A percentile compares a stretch with the other conserved stretches of the same genome.
Evolutionary conservation across 1,140 invertebrate genomes (phyloP).

Genomic region (Drosophila kohkoa): DNA sequence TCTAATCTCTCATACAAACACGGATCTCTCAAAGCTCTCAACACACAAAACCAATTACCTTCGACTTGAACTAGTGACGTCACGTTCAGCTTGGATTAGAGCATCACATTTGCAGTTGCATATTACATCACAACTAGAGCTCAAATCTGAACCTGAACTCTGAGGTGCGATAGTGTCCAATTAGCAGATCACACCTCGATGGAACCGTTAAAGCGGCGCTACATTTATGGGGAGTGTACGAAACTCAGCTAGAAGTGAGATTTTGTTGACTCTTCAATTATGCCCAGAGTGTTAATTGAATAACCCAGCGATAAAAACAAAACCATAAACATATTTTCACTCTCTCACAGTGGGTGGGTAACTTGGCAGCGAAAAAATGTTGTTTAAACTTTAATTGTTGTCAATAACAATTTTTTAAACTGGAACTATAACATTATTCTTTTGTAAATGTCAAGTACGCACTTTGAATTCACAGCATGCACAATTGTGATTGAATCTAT

Average conservation of each 20-base stretch:
- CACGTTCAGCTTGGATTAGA: constrained; percentile 31
- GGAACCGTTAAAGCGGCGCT: constrained; percentile 60
- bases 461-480: not conserved
- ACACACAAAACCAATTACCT: not conserved
- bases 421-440: constrained; percentile 14
- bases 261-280: constrained; percentile 65
- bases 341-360: constrained; percentile 24
- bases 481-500: not conserved
- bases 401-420: no score
- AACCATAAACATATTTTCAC: not conserved
- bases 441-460: constrained; percentile 7
- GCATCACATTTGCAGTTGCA: not conserved
- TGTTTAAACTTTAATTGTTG: constrained; percentile 2
- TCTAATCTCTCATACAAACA: constrained; percentile 43
- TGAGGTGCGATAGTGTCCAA: constrained; percentile 40
- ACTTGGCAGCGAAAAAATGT: not conserved
- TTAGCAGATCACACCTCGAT: constrained; percentile 66
- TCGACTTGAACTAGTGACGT: constrained; percentile 32
- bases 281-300: constrained; percentile 57
- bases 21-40: constrained; percentile 46
- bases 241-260: constrained; percentile 28
- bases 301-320: constrained; percentile 26
- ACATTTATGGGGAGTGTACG: constrained; percentile 9
- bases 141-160: constrained; percentile 27
- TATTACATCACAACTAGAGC: no score